Evolutionary conservation across 2,888 invertebrate species (phyloP).

Genomic region (Sycophila texana): DNA sequence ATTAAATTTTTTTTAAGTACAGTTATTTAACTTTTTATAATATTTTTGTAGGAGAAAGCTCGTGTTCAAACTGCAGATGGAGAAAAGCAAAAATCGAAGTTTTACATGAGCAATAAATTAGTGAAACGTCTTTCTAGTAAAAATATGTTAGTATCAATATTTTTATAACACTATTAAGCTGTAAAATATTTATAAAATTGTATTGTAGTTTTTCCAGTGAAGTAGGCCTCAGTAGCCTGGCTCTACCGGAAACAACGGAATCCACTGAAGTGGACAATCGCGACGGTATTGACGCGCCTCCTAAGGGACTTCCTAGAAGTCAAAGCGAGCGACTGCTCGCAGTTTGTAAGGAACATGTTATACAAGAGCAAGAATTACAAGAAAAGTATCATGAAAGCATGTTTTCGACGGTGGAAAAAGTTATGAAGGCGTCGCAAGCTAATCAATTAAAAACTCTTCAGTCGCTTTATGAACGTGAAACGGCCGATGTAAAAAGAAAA

Average conservation of each 20-base stretch:
- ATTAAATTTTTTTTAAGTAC: neutral
- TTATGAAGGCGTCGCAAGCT: slow-evolving; percentile 86
- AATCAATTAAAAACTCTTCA: slow-evolving; percentile 88
- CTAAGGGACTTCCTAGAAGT: slow-evolving; percentile 78
- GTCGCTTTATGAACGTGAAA: slow-evolving; percentile 83
- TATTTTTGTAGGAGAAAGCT: slow-evolving; percentile 77
- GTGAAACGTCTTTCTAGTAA: slow-evolving; percentile 87
- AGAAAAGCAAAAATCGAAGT: slow-evolving; percentile 82
- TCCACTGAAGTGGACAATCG: slow-evolving; percentile 74
- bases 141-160: slow-evolving; percentile 82
- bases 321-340: slow-evolving; percentile 81
- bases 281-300: slow-evolving; percentile 76
- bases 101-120: slow-evolving; percentile 84
- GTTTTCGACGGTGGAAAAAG: slow-evolving; percentile 87
- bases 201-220: slow-evolving; percentile 68
- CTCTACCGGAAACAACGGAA: slow-evolving; percentile 75
- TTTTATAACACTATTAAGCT: neutral
- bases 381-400: slow-evolving; percentile 90
- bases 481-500: slow-evolving; percentile 86
- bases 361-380: slow-evolving; percentile 85
- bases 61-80: slow-evolving; percentile 80
- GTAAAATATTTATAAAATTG: slow-evolving; percentile 8
- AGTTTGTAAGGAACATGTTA: slow-evolving; percentile 82
- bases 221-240: slow-evolving; percentile 65
- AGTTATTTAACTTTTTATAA: neutral